phyloP scores from a whole-genome alignment of 2,888 invertebrate species.

The Enchytraeus crypticus region DNA sequence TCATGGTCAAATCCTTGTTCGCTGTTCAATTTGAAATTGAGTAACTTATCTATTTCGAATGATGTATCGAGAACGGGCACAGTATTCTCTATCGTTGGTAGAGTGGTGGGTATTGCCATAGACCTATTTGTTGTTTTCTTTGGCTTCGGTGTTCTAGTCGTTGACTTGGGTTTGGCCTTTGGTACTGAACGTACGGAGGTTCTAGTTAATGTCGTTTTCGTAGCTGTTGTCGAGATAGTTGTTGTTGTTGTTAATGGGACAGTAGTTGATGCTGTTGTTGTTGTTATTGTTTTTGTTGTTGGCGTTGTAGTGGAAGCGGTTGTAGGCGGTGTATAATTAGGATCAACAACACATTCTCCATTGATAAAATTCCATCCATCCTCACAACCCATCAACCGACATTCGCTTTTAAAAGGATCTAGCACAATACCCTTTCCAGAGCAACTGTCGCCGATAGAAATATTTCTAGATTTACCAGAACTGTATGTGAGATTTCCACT shows the following conservation, averaged over 20 bases:
- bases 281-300: not conserved
- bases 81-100: too few relatives aligned
- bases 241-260: not conserved
- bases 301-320: not conserved
- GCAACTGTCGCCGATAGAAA: conserved; percentile 3
- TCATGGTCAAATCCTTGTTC: too few relatives aligned
- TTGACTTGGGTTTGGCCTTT: not conserved
- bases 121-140: not conserved
- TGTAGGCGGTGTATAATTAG: not conserved
- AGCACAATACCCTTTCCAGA: not conserved
- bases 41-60: too few relatives aligned
- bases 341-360: conserved; percentile 2
- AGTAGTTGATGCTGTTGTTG: not conserved
- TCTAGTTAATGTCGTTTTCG: not conserved
- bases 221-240: not conserved
- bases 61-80: too few relatives aligned
- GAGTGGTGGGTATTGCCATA: not conserved
- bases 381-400: conserved; percentile 2
- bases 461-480: too few relatives aligned
- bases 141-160: not conserved
- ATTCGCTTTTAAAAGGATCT: conserved; percentile 7
- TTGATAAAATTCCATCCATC: not conserved
- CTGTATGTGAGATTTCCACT: not conserved
- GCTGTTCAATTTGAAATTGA: too few relatives aligned
- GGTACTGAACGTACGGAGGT: not conserved